Conservation (phyloP, 2,113 vertebrate species). For the Chloropsis hardwickii region DNA sequence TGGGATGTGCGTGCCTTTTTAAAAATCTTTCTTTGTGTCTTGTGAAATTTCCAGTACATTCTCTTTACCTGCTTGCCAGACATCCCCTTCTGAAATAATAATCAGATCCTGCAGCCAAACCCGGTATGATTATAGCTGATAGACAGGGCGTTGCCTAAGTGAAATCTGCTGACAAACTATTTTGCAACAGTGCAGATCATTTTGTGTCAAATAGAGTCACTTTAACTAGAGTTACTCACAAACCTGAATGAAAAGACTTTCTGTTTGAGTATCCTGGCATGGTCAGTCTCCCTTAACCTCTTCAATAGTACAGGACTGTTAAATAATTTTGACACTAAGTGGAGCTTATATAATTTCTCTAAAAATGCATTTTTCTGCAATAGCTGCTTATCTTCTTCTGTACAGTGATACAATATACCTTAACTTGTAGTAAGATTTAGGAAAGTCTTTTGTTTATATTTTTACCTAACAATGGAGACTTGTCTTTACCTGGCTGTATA, state of each 20-base stretch:
- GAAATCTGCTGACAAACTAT: constrained; percentile 23
- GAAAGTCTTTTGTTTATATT: not conserved
- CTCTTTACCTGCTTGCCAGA: not conserved
- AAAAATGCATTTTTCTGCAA: not conserved
- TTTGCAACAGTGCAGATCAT: not conserved
- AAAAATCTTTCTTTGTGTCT: not conserved
- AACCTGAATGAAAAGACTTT: not conserved
- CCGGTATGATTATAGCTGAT: not conserved
- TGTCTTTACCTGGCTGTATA: not conserved
- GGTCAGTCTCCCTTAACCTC: not conserved
- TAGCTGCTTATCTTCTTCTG: not conserved
- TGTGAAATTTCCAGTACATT: not conserved
- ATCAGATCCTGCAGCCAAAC: not conserved
- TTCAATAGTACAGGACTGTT: not conserved
- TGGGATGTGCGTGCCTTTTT: not conserved
- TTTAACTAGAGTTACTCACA: constrained; percentile 1
- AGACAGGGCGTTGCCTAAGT: not conserved
- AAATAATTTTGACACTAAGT: not conserved
- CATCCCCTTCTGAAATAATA: not conserved
- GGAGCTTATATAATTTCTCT: not conserved
- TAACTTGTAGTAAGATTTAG: not conserved
- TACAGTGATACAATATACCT: not conserved
- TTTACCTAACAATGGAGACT: not conserved
- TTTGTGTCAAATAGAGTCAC: not conserved
- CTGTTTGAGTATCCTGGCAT: not conserved